phyloP scores from a whole-genome alignment of 2,888 invertebrate species.

The Schizaphis graminum region DNA sequence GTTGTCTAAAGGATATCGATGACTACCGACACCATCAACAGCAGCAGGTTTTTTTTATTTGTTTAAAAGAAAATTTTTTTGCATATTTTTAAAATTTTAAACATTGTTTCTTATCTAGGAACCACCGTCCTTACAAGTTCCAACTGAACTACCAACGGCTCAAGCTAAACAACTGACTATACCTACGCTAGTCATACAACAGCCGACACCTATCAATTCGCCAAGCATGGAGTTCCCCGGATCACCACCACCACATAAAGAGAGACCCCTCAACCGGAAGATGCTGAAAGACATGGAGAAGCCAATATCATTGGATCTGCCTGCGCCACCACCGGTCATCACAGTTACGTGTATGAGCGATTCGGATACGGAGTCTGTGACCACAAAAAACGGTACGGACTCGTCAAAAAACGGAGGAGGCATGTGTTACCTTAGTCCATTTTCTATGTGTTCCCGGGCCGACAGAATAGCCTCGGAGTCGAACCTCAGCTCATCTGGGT shows the following conservation, averaged over 20 bases:
- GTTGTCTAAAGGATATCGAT: conserved; percentile 34
- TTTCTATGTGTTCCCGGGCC: conserved; percentile 80
- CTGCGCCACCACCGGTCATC: conserved; percentile 74
- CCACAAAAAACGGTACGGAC: conserved; percentile 67
- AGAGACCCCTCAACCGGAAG: conserved; percentile 54
- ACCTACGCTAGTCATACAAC: conserved; percentile 78
- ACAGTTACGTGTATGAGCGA: conserved; percentile 84
- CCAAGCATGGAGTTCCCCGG: conserved; percentile 72
- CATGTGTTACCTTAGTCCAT: conserved; percentile 85
- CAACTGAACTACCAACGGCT: not conserved
- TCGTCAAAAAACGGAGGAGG: conserved; percentile 67
- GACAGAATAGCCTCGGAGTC: conserved; percentile 86
- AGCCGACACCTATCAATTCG: conserved; percentile 79
- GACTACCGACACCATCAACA: not conserved
- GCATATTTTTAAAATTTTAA: not conserved
- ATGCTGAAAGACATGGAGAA: conserved; percentile 76
- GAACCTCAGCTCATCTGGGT: conserved; percentile 86
- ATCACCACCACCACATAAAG: conserved; percentile 74
- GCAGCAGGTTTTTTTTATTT: not conserved
- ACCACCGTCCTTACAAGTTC: not conserved
- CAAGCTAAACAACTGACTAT: conserved; percentile 72
- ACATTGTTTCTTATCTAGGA: not conserved
- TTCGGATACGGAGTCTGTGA: conserved; percentile 79
- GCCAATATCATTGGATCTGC: conserved; percentile 76
- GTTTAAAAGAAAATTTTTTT: not conserved